Base-by-base conservation (phyloP, 2,113 vertebrate species). In the Oreochromis aureus region DNA sequence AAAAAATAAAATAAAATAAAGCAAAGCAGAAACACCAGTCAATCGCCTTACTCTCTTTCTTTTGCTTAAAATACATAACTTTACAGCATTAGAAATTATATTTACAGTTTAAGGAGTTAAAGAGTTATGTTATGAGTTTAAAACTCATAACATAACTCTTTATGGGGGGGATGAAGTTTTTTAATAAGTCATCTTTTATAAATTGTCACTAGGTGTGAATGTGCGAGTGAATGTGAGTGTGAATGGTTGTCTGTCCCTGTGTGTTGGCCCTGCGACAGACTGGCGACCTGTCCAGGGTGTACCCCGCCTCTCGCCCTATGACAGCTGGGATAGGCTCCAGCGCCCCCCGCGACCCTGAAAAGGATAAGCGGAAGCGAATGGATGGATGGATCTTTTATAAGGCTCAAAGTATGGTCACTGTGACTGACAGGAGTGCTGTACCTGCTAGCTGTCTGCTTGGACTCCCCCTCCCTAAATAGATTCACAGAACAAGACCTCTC, bases 61-160 rank as follows among this genome's bases (percentile, higher is more conserved):
- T 71, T 44, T 19, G 1, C 0, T 39, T 66, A 41, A 22, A 69
- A 69, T 15, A 22, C 11, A 41, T 19, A 73, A 27, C 13, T 44
- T 46, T 30, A 48, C 41, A 76, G 41, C 0, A 48, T 46, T 48
- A 3, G 41, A 76, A 76, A 48, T 2, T 18, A 30, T 27, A 13
- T 46, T 73, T 46, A 27, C 39, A 24, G 24, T 24, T 24, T 24
- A 24, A 24, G 1, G 24, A 24, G 24, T 24, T 24, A 24, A 24
- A 24, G 24, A 24, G 24, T 24, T 24, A 24, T 24, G 22, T 24
- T 24, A 24, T 24, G 22, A 24, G 19, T 69, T 69, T 69, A 69
- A 41, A 22, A 41, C 36, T 41, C 11, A 69, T 69, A 44, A 24
- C 66, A 71, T n/a, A 0, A 39, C 10, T 15, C n/a, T 1, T 44